A percentile compares a stretch with the other conserved stretches of the same genome.
Evolutionary conservation across 2,888 invertebrate species (phyloP).

Genomic region (Blastobasis lacticolella): DNA sequence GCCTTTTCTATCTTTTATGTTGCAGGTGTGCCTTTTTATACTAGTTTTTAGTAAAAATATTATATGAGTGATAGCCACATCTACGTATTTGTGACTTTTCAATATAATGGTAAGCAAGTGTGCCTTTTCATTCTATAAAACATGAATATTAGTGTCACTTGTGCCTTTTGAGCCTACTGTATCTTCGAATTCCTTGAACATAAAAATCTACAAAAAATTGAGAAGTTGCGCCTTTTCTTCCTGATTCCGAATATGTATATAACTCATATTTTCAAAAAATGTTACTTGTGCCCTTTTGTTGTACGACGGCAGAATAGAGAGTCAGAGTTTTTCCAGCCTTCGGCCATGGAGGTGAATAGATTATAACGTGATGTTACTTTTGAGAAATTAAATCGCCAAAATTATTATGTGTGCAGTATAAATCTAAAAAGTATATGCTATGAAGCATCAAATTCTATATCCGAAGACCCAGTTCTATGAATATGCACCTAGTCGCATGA

Average conservation of each 20-base stretch:
- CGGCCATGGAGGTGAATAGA: too few species aligned
- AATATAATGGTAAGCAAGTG: background rate
- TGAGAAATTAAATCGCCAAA: too few species aligned
- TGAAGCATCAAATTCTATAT: too few species aligned
- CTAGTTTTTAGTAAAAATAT: background rate
- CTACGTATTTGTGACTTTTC: background rate
- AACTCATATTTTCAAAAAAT: background rate
- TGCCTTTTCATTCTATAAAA: background rate
- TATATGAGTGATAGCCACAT: background rate
- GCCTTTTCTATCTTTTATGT: slow-evolving; percentile 1
- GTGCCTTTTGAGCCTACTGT: background rate
- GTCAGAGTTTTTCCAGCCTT: background rate
- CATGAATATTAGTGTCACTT: background rate
- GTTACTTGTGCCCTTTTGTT: background rate
- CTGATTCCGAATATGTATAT: background rate
- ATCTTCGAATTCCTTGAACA: background rate
- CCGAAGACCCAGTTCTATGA: too few species aligned
- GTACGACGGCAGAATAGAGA: background rate
- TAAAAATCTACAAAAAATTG: background rate
- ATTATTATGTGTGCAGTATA: too few species aligned
- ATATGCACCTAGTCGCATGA: too few species aligned
- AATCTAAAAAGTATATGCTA: too few species aligned
- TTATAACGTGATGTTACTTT: too few species aligned
- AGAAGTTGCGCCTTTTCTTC: slow-evolving; percentile 2
- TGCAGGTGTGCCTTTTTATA: background rate